Base-by-base conservation (phyloP, 2,888 invertebrate genomes). In the Andrena bicolor region DNA sequence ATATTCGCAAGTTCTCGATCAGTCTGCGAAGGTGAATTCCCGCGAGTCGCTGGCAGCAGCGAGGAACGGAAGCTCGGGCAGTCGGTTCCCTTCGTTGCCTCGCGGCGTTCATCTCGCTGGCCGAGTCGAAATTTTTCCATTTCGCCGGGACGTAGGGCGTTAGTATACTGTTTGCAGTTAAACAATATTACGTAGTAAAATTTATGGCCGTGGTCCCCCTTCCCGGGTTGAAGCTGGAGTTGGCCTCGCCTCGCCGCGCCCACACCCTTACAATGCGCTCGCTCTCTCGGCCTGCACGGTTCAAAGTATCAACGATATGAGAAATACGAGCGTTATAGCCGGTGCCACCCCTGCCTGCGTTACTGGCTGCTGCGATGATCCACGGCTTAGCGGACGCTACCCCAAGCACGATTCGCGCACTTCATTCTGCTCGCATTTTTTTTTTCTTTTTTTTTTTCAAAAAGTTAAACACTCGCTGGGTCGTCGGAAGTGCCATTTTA, bases 181-280 rank as follows among this genome's bases (percentile, higher is more conserved):
- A 93, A 92, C 91, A 93, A 93, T 93, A 93, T 92, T 92, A 92
- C 92, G 91, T 89, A 90, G 92, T 93, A 93, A 93, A 93, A 93
- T 93, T 93, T 93, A 93, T 92, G 92, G 84, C 86, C 82, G 23
- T 8, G 58, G 26, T 56, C 81, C 72, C 72, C 82, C 85, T 76
- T 53, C 28, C 82, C 82, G 79, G 74, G 63, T 68, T 48, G 61
- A 20, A 26, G 74, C 73, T 28, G 58, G 41, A 64, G 72, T 66
- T 73, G 63, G 72, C 66, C 69, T 79, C 60, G 66, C 60, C 65
- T 26, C 70, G 72, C 56, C 68, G 23, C 82, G 82, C 82, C 53
- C 56, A 64, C 85, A 64, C 87, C 82, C 83, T 84, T 85, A 80
- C 85, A 79, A 70, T 72, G 41, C 76, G 32, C 77, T 58, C 70